phyloP scores from a whole-genome alignment of 2,113 vertebrate species.

The Epinephelus cyanopodus region DNA sequence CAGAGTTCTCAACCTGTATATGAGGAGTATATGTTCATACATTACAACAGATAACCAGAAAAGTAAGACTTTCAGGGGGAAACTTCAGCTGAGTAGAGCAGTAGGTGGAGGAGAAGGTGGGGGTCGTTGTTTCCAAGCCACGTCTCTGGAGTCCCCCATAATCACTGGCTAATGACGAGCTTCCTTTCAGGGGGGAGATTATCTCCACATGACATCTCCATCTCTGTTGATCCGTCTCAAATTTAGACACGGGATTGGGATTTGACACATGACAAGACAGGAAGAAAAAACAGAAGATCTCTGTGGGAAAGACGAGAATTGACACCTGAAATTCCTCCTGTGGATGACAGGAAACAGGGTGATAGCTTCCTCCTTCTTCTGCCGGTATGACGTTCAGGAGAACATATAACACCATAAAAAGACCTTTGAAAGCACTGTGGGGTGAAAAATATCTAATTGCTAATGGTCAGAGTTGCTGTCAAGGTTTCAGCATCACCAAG shows the following conservation, averaged over 20 bases:
- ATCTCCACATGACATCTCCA: conserved; percentile 45
- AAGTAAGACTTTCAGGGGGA: background rate
- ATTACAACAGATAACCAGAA: background rate
- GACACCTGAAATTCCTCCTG: conserved; percentile 1
- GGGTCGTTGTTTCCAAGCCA: background rate
- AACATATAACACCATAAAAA: background rate
- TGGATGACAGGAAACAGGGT: background rate
- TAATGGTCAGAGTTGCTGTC: background rate
- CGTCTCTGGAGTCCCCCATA: conserved; percentile 15
- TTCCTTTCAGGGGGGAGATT: conserved; percentile 26
- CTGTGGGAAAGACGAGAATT: background rate
- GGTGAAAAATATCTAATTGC: background rate
- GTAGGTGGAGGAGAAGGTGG: background rate
- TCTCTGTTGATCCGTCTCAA: conserved; percentile 25
- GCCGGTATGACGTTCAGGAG: background rate
- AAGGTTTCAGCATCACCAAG: background rate
- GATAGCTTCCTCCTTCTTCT: background rate
- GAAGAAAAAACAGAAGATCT: background rate
- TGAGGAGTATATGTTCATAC: background rate
- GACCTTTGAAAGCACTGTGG: background rate
- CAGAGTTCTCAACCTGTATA: no score
- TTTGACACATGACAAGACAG: conserved; percentile 39
- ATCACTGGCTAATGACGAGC: conserved; percentile 36
- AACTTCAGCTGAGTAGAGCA: background rate
- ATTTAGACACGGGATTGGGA: conserved; percentile 31